Evolutionary conservation across 1,140 invertebrate species (phyloP), one percentile per base, ranked within the genome.

Genomic region (Heliconius congener): DNA sequence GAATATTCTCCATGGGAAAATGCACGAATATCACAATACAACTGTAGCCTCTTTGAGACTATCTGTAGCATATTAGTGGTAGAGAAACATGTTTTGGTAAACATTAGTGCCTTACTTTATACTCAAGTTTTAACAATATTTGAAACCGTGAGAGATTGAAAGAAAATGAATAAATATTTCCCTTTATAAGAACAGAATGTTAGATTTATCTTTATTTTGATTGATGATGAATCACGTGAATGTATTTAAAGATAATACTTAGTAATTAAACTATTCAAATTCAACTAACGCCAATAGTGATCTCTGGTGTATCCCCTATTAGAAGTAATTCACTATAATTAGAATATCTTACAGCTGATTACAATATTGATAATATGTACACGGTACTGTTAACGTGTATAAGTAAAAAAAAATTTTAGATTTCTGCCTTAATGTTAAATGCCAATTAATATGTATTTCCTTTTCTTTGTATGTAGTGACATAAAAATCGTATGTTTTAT

Each of bases 1-100:
- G 86, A 87, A 89, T 91, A 90, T 92, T 88, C 87, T 87, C 85
- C 83, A 91, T 90, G 85, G 89, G 88, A 90, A 91, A 88, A 84
- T 81, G 74, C 79, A 82, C 81, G 78, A 82, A 81, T 81, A 78
- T 81, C 74, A 50, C 76, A 27, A 60, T 75, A 66, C 46, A 57
- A 27, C 27, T 73, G 72, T n/a, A 71, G 71, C 71, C 18, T 76
- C 74, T 73, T 77, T 27, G 55, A 76, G 23, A 37, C 66, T 30
- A 1, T 27, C 42, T 19, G 73, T 81, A 70, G 57, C 27, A 11
- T 60, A 60, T 55, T 19, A 55, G 52, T n/a, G 52, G 52, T 6
- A 55, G 19, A 55, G 52, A 55, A 55, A 55, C 8, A 18, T 57
- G 8, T 52, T 8, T 9, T 52, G 9, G 55, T 57, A 57, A 23